phyloP scores from a whole-genome alignment of 2,797 vertebrate species.

The Tolypeutes matacus region DNA sequence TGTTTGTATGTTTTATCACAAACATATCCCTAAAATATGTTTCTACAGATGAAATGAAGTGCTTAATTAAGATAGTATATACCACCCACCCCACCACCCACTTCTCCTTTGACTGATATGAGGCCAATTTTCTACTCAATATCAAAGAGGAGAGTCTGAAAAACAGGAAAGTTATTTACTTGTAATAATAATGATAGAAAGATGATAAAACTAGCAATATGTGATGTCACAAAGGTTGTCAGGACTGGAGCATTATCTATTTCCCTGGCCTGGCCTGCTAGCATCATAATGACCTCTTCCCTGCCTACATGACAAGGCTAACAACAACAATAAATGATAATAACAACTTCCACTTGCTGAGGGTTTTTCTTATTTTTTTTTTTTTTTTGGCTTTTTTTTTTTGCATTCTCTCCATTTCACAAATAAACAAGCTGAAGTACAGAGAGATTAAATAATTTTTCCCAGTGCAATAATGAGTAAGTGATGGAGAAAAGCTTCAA shows the following conservation, averaged over 20 bases:
- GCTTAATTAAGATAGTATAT: neutral
- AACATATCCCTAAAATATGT: neutral
- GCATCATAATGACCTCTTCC: neutral
- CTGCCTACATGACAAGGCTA: neutral
- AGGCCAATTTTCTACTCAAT: neutral
- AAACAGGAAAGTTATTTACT: neutral
- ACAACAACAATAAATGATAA: neutral
- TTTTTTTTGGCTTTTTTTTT: neutral
- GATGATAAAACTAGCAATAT: neutral
- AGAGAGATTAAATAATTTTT: neutral
- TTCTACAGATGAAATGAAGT: neutral
- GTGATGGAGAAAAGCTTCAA: neutral
- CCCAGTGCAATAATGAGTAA: neutral
- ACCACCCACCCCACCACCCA: accelerated
- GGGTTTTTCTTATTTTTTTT: no score
- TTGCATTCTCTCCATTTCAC: neutral
- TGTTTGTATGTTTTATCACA: neutral
- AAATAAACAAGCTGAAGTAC: neutral
- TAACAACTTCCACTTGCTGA: neutral
- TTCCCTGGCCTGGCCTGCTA: neutral
- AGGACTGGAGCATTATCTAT: no score
- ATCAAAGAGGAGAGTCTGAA: neutral
- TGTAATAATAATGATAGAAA: neutral
- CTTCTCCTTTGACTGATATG: neutral
- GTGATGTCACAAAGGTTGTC: neutral